Evolutionary conservation across 2,888 invertebrate species (phyloP).

Genomic region (Dimorphilus gyrociliatus): DNA sequence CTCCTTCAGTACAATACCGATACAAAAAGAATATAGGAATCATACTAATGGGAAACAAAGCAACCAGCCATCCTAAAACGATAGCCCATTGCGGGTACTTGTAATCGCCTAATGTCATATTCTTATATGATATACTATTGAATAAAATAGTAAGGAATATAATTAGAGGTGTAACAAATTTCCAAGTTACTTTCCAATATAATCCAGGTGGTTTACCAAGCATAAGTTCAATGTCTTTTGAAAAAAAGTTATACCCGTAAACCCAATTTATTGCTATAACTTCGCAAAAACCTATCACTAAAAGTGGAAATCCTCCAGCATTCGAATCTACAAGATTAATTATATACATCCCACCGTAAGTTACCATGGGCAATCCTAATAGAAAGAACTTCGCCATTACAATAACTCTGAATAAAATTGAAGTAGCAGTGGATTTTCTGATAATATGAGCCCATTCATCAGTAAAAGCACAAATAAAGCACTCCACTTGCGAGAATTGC

Average conservation of each 20-base stretch:
- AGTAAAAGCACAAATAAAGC: too few relatives aligned
- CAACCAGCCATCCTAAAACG: conserved; percentile 32
- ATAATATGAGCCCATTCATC: too few relatives aligned
- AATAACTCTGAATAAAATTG: too few relatives aligned
- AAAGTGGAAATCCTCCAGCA: conserved; percentile 11
- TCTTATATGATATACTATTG: conserved; percentile 24
- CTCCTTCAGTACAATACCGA: conserved; percentile 25
- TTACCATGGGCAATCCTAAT: conserved; percentile 11
- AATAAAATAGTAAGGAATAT: conserved; percentile 23
- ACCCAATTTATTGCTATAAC: conserved; percentile 7
- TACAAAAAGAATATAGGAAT: conserved; percentile 27
- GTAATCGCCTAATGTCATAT: conserved; percentile 19
- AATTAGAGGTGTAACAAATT: conserved; percentile 23
- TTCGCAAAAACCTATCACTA: conserved; percentile 10
- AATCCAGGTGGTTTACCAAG: conserved; percentile 24
- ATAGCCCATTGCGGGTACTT: conserved; percentile 27
- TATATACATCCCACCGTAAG: conserved; percentile 12
- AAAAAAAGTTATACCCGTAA: conserved; percentile 23
- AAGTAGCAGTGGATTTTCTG: too few relatives aligned
- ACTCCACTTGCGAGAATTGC: too few relatives aligned
- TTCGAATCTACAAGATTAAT: conserved; percentile 11
- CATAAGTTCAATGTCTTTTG: conserved; percentile 31
- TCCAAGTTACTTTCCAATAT: conserved; percentile 33
- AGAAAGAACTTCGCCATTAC: too few relatives aligned
- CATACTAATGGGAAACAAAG: conserved; percentile 23